These are phyloP conservation scores for Mylabris sibirica DNA, from an alignment of 2,888 invertebrate genomes.

Conservation along the genomic window DNA sequence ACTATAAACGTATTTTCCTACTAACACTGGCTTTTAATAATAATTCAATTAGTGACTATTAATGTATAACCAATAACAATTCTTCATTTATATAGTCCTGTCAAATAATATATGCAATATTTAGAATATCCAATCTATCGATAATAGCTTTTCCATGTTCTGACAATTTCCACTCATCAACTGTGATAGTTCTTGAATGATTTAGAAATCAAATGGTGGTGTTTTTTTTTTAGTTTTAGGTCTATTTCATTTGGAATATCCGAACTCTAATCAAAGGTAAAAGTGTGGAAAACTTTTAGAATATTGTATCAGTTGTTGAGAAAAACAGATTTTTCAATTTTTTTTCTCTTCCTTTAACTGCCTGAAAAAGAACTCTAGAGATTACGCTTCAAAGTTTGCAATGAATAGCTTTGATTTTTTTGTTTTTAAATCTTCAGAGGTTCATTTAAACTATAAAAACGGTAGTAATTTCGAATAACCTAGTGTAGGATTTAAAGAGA, in stretches of 20 bases:
- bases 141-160: slow-evolving; percentile 30
- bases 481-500: no score
- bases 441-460: no score
- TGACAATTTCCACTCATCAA: slow-evolving; percentile 21
- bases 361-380: no score
- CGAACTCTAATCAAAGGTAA: neutral
- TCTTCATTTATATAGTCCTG: slow-evolving; percentile 19
- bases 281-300: neutral
- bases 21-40: neutral
- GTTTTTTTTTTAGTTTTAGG: neutral
- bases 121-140: slow-evolving; percentile 21
- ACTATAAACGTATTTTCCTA: neutral
- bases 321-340: no score
- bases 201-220: slow-evolving; percentile 5
- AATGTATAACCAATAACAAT: slow-evolving; percentile 15
- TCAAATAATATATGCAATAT: slow-evolving; percentile 26
- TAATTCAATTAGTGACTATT: neutral
- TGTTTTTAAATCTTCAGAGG: no score
- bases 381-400: no score
- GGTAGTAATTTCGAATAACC: no score
- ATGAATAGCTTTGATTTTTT: no score
- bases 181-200: slow-evolving; percentile 13
- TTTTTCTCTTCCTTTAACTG: no score
- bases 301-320: neutral
- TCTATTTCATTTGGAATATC: neutral